Percentiles rank a stretch among this genome's conserved stretches.
Evolutionary conservation across 2,797 vertebrate genomes (phyloP).

Genomic region (Pampus argenteus): DNA sequence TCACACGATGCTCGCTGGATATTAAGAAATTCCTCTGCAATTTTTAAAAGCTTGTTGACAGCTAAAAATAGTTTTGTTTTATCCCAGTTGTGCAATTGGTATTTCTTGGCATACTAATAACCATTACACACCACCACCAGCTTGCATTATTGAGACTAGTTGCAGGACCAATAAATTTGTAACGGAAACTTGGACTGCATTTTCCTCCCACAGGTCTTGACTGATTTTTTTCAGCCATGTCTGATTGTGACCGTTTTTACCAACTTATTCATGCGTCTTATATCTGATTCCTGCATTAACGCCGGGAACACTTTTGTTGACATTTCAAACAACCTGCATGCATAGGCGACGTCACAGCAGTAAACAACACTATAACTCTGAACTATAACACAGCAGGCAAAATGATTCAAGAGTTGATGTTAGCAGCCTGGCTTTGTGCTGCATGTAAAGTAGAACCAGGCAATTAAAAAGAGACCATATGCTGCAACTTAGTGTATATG

Average conservation of each 20-base stretch:
- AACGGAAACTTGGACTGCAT: background rate
- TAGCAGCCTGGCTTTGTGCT: no score
- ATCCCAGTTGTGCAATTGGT: no score
- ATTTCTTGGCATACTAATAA: background rate
- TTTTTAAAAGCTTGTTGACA: background rate
- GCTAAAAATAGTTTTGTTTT: background rate
- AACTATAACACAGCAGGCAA: no score
- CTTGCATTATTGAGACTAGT: no score
- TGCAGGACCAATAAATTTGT: background rate
- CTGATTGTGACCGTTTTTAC: conserved; percentile 39
- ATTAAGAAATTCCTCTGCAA: conserved; percentile 22
- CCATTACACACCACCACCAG: background rate
- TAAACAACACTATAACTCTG: conserved; percentile 7
- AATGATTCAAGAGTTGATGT: no score
- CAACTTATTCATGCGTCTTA: conserved; percentile 12
- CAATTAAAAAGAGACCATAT: no score
- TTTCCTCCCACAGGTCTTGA: background rate
- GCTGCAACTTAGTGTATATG: no score
- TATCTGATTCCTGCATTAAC: conserved; percentile 49
- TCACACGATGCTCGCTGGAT: conserved; percentile 41
- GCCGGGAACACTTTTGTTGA: conserved; percentile 42
- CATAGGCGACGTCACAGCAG: background rate
- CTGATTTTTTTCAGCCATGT: background rate
- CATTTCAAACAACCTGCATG: conserved; percentile 43
- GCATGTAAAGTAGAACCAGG: no score